Conservation (phyloP, 2,797 vertebrate genomes). For the Vipera ursinii region DNA sequence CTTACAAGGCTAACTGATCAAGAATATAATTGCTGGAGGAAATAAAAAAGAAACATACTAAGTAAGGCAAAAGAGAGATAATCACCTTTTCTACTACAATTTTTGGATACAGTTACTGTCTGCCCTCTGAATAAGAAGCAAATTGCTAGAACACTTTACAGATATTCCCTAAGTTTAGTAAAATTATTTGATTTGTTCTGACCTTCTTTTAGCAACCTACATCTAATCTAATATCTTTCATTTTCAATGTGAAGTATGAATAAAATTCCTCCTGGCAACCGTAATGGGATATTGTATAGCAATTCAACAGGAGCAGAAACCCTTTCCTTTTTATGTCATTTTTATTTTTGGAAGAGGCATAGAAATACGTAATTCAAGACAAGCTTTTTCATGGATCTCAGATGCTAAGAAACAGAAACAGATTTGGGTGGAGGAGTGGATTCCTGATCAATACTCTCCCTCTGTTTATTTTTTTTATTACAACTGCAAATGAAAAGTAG, state of each 20-base stretch:
- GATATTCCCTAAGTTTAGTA: background rate
- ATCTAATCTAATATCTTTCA: background rate
- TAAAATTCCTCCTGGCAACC: background rate
- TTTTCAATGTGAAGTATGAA: background rate
- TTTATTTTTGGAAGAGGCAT: conserved; percentile 17
- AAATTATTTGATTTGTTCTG: background rate
- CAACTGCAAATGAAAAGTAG: background rate
- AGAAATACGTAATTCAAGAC: conserved; percentile 24
- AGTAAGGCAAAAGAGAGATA: background rate
- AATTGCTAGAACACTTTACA: conserved; percentile 7
- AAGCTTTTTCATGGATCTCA: conserved; percentile 12
- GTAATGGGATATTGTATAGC: background rate
- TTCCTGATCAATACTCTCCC: background rate
- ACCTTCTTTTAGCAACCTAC: background rate
- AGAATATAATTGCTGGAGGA: background rate
- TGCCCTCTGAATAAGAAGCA: conserved; percentile 10
- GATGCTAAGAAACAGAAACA: background rate
- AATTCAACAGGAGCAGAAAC: background rate
- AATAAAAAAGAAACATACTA: background rate
- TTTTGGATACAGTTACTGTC: conserved; percentile 6
- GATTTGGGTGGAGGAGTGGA: background rate
- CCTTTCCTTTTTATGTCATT: background rate
- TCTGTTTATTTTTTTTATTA: background rate
- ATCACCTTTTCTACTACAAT: conserved; percentile 1
- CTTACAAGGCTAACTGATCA: background rate